phyloP scores from a whole-genome alignment of 2,113 vertebrate species.

The Ceratotherium simum region DNA sequence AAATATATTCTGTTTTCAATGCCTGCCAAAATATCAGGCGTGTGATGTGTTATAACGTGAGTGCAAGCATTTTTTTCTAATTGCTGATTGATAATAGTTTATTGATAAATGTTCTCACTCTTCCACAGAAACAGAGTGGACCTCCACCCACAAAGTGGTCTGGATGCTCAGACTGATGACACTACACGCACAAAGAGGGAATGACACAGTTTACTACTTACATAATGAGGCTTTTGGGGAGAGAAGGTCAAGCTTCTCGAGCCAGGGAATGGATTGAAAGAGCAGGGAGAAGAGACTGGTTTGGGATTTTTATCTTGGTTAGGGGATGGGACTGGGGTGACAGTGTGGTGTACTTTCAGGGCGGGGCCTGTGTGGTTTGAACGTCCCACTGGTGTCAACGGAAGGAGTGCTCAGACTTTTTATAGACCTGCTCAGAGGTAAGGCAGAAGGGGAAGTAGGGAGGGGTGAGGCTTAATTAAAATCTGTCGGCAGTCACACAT shows the following conservation, averaged over 20 bases:
- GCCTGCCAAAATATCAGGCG: not conserved
- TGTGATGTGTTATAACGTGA: not conserved
- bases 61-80: not conserved
- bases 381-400: not conserved
- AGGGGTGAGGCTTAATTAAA: fast-evolving
- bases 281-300: not conserved
- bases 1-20: not conserved
- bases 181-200: not conserved
- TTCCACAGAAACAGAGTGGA: not conserved
- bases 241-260: fast-evolving
- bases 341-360: fast-evolving
- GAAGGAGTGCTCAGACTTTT: fast-evolving
- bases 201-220: not conserved
- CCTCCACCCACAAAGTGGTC: not conserved
- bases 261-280: not conserved
- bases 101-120: not conserved
- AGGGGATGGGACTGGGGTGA: fast-evolving
- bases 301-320: not conserved
- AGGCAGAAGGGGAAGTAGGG: not conserved
- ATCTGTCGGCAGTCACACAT: not conserved
- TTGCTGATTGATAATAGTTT: not conserved
- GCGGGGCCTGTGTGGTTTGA: fast-evolving
- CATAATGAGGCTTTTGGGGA: not conserved
- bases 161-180: no score
- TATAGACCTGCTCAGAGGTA: not conserved